Evolutionary conservation across 2,113 vertebrate species (phyloP).

Genomic region (Podarcis cretensis): DNA sequence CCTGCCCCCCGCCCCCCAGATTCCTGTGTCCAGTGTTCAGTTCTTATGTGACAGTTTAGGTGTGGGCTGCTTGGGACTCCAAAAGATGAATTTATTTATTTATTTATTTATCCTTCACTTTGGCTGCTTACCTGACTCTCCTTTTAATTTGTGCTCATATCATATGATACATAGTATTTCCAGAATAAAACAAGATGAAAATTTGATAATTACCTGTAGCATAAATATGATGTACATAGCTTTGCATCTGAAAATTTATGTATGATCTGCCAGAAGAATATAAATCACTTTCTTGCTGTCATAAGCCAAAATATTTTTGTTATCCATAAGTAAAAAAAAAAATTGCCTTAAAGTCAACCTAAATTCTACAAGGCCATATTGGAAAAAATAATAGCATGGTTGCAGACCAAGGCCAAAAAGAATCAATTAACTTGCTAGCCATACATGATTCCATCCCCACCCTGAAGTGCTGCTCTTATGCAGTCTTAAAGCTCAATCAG

Average conservation of each 20-base stretch:
- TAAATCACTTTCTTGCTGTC: background rate
- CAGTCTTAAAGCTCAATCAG: too few relatives aligned
- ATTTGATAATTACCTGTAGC: too few relatives aligned
- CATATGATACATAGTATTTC: background rate
- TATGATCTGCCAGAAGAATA: background rate
- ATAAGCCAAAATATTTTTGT: background rate
- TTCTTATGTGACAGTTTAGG: background rate
- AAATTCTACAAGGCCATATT: background rate
- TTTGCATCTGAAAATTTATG: background rate
- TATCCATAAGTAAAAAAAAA: background rate
- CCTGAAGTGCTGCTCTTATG: background rate
- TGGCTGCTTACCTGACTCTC: background rate
- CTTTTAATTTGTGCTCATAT: conserved; percentile 4
- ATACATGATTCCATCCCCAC: background rate
- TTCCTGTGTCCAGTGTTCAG: conserved; percentile 1
- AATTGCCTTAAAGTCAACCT: background rate
- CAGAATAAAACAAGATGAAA: too few relatives aligned
- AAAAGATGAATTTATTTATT: background rate
- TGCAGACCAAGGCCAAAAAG: background rate
- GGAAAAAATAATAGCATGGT: background rate
- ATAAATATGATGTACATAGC: background rate
- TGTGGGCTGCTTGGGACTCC: background rate
- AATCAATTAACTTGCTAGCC: background rate
- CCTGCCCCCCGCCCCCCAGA: background rate
- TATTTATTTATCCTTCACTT: background rate